Conservation (phyloP, 2,888 invertebrate species). For the Lasioglossum leucozonium region DNA sequence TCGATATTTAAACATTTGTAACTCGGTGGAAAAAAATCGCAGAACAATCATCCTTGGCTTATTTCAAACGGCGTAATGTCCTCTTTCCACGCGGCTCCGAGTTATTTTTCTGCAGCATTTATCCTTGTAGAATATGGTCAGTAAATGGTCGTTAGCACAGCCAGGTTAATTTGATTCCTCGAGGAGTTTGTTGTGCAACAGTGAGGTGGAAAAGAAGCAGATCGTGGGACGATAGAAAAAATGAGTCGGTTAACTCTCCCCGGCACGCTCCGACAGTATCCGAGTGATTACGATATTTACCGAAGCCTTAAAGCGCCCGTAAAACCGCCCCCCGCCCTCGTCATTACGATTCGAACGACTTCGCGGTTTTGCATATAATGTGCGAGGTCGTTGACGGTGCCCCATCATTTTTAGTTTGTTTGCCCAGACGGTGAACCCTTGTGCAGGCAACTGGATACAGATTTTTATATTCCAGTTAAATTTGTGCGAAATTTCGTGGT, state of each 20-base stretch:
- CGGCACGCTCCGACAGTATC: slow-evolving; percentile 81
- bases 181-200: slow-evolving; percentile 12
- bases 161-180: background rate
- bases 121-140: background rate
- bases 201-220: slow-evolving; percentile 4
- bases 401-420: slow-evolving; percentile 51
- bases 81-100: accelerated
- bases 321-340: slow-evolving; percentile 36
- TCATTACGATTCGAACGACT: slow-evolving; percentile 41
- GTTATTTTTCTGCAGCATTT: background rate
- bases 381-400: background rate
- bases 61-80: background rate
- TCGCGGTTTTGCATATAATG: slow-evolving; percentile 47
- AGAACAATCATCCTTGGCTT: background rate
- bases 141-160: background rate
- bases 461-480: background rate
- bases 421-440: slow-evolving; percentile 55
- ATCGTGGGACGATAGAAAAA: slow-evolving; percentile 67
- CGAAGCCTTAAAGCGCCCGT: slow-evolving; percentile 68
- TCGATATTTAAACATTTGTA: background rate
- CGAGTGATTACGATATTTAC: slow-evolving; percentile 81
- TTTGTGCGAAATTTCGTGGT: background rate
- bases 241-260: slow-evolving; percentile 83
- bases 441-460: background rate
- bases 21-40: accelerated